Base-by-base conservation (phyloP, 2,888 invertebrate species). In the Dorcus parallelipipedus region DNA sequence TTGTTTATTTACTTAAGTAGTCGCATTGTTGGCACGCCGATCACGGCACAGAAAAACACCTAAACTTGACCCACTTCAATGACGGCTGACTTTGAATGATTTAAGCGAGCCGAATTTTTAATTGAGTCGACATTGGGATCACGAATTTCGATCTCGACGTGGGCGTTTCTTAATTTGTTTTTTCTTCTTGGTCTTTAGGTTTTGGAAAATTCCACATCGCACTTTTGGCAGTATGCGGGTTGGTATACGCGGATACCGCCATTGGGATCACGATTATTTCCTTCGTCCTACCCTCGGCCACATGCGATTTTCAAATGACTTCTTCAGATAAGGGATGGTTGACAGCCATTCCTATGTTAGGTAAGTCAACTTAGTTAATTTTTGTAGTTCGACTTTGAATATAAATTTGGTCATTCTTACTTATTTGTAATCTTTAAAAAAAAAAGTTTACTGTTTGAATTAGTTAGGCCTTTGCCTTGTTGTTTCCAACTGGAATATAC, bases 151-250 rank as follows among this genome's bases (percentile, higher is more conserved):
- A 41, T 39, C 38, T 9, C 45, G 48, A 56, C 17, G 45, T 17
- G 42, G 42, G 26, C 26, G 26, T 33, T 33, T 6, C 26, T 6
- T 33, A 33, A 33, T 6, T 33, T n/a, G n/a, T n/a, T 33, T 33
- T 33, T 42, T 14, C 40, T 60, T 58, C 60, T 59, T 45, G 26
- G 26, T 33, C 76, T 78, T 6, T 80, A 87, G 93, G 91, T 65
- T 91, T 91, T 79, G 93, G 93, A 58, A 86, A 86, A 74, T 93
- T 93, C 79, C 93, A 93, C 76, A 86, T 87, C 73, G 83, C 86
- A 67, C 80, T 93, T 66, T 78, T 92, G 75, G 82, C 88, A 57
- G 78, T 93, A 76, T 88, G 89, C 69, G 92, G 92, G 20, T 80
- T 91, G 72, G 91, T 93, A 63, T 92, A 91, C 75, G 81, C 91